Evolutionary conservation across 2,113 vertebrate genomes (phyloP), one percentile per base, ranked within the genome.

Genomic region (Meles meles): DNA sequence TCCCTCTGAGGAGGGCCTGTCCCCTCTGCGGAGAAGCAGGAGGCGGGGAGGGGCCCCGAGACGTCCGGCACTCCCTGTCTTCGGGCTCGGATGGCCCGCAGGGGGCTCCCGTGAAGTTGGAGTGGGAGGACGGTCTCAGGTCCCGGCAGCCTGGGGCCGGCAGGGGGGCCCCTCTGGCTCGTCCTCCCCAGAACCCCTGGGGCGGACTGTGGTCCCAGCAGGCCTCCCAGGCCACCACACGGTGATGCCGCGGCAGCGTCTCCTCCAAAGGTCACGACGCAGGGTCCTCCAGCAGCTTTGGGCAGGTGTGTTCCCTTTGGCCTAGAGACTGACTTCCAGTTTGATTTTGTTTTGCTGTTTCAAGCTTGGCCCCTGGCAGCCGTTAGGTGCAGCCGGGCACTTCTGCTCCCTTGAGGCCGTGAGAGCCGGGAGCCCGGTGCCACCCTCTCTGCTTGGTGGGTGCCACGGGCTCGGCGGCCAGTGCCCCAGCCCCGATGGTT

Each of bases 241-340:
- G n/a, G 42, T 0, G 34, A 49, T 0, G 34, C 61, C 27, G 1
- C 47, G 3, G 10, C 21, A 67, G 21, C 2, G 4, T 57, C 31
- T 80, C 37, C 8, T 29, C 61, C 31, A 20, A 44, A 49, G 52
- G 29, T 34, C 92, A 63, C 25, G 55, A 57, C 1, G 37, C 0
- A 3, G 52, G 27, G 6, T 9, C 27, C 13, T 71, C 69, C 29
- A 14, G 31, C 29, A 39, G 71, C 20, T 25, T 3, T 9, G 5
- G 74, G 39, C 42, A 57, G 67, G 67, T 23, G 6, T 21, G 13
- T 10, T 27, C 14, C 27, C 6, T 49, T 85, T 17, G 39, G 63
- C 23, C 23, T 37, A 11, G 18, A 49, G 11, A 3, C n/a, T 77
- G 11, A 3, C n/a, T 77, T 61, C 39, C 21, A 3, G 37, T 63